Evolutionary conservation across 2,113 vertebrate genomes (phyloP), one percentile per base, ranked within the genome.

Genomic region (Polypterus senegalus): DNA sequence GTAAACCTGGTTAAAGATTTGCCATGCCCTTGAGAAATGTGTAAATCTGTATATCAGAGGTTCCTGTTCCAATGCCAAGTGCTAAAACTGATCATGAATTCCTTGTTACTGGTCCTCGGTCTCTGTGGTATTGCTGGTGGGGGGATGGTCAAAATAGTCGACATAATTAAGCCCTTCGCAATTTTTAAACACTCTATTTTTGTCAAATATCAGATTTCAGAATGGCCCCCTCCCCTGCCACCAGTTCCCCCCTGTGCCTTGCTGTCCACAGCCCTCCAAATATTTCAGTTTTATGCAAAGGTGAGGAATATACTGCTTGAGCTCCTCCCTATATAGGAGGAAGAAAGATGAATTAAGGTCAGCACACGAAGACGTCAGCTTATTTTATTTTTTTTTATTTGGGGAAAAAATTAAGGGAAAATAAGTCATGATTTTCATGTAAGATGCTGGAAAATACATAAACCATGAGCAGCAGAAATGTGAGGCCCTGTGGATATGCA

Each of bases 361-460:
- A 27, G 27, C 27, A 27, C 27, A 27, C 27, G 27, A 2, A 27
- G 27, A 27, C 27, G 27, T 27, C 27, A 27, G 27, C 27, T 27
- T 27, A 27, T 27, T 59, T 51, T 59, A 54, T 54, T 57, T 63
- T 45, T 27, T 53, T 48, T 58, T 65, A 59, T 63, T 47, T 48
- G 51, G 57, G 74, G 77, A 4, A 52, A 52, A 52, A 3, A 3
- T 52, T 52, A 74, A 77, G 83, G 81, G 81, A 83, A 81, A 80
- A 77, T 78, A 76, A 55, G 57, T 10, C 11, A 74, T 75, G 69
- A 79, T 94, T 94, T 91, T 89, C 92, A 90, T 89, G 92, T 91
- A 92, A 93, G 90, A 93, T 89, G 89, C 91, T 92, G 92, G 87
- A 91, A 90, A 93, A 92, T 94, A 91, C 92, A 96, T 95, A 95